A percentile compares a stretch with the other conserved stretches of the same genome.
These are phyloP conservation scores for Rhinichthys klamathensis DNA, from an alignment of 2,113 vertebrate genomes.

Conservation along the genomic window DNA sequence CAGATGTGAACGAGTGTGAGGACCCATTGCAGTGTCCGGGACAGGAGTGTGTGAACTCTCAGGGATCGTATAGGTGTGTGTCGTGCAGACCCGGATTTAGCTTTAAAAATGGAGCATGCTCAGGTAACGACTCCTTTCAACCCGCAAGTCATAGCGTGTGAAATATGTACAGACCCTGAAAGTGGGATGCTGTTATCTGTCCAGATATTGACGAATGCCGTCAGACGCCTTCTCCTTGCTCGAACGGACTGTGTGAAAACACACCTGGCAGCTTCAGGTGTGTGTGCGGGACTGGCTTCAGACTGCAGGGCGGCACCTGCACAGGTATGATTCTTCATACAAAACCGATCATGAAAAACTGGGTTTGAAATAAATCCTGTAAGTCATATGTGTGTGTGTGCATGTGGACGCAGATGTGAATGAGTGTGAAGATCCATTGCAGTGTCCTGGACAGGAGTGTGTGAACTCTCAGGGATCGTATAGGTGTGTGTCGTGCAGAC, in stretches of 20 bases:
- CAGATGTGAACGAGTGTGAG: conserved; percentile 55
- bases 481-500: conserved; percentile 73
- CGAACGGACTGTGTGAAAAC: conserved; percentile 78
- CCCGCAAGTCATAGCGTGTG: background rate
- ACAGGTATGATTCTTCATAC: conserved; percentile 61
- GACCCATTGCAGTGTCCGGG: conserved; percentile 73
- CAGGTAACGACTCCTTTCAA: conserved; percentile 63
- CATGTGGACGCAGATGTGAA: conserved; percentile 70
- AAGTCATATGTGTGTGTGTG: conserved; percentile 15
- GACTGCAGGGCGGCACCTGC: conserved; percentile 69
- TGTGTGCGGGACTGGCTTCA: conserved; percentile 77
- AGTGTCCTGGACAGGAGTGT: conserved; percentile 79
- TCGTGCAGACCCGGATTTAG: conserved; percentile 70
- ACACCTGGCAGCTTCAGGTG: conserved; percentile 76
- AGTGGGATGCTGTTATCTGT: background rate
- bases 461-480: conserved; percentile 77
- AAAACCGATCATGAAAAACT: background rate
- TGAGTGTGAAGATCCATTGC: conserved; percentile 72
- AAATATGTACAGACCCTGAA: background rate
- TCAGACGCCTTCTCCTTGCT: conserved; percentile 68
- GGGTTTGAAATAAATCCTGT: background rate
- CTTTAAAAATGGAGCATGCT: conserved; percentile 70
- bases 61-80: conserved; percentile 76
- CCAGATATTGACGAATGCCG: conserved; percentile 72
- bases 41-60: conserved; percentile 77